Conservation (phyloP, 2,797 vertebrate species). For the Enteromius paludinosus region DNA sequence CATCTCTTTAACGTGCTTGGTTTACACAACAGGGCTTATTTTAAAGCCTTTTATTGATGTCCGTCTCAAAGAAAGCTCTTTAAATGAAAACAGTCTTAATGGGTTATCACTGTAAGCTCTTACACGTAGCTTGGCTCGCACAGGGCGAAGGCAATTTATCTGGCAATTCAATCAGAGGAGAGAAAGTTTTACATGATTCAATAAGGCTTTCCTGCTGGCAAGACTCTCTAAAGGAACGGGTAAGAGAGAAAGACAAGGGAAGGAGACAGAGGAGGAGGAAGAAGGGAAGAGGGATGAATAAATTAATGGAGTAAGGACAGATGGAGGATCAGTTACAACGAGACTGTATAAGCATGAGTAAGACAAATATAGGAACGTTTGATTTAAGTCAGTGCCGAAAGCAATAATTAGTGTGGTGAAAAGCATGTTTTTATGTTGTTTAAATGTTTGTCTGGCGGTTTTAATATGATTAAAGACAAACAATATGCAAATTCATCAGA, state of each 20-base stretch:
- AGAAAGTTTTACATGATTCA: slow-evolving; percentile 59
- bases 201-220: slow-evolving; percentile 55
- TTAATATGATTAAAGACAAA: background rate
- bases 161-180: slow-evolving; percentile 54
- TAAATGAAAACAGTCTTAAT: slow-evolving; percentile 64
- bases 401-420: background rate
- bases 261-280: slow-evolving; percentile 31
- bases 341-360: slow-evolving; percentile 2
- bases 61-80: slow-evolving; percentile 60
- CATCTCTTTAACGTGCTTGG: slow-evolving; percentile 57
- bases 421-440: background rate
- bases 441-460: background rate
- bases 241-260: slow-evolving; percentile 10
- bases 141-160: slow-evolving; percentile 57
- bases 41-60: slow-evolving; percentile 68
- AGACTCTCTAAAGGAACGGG: slow-evolving; percentile 3
- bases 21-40: slow-evolving; percentile 65
- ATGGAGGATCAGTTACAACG: background rate
- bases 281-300: slow-evolving; percentile 22
- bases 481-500: background rate
- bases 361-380: slow-evolving; percentile 17
- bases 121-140: slow-evolving; percentile 46
- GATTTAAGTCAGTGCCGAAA: background rate
- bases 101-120: slow-evolving; percentile 65
- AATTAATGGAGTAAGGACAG: slow-evolving; percentile 23